Evolutionary conservation across 2,797 vertebrate species (phyloP), one percentile per base, ranked within the genome.

Genomic region (Pterois miles): DNA sequence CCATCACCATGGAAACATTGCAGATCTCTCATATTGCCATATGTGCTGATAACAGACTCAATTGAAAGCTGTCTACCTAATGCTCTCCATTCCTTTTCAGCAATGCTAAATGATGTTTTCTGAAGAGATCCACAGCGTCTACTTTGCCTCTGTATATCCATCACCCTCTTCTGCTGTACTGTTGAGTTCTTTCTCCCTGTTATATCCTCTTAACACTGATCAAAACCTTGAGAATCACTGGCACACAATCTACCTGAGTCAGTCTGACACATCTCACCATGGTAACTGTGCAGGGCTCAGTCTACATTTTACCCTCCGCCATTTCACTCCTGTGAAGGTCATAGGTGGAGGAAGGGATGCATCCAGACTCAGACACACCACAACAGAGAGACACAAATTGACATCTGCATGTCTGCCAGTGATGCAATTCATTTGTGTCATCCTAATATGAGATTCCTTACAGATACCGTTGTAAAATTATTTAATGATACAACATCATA

Each of bases 261-360:
- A 74, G 50, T 81, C 52, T 81, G 77, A 83, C 79, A 87, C 71
- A 76, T 83, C 65, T 86, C 69, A 79, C 76, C 81, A 84, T 81
- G 58, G 86, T 34, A 85, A 92, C 85, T 50, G 58, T 66, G 62
- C 54, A 71, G 62, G 76, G 33, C 74, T 22, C 33, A 7, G 14
- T 64, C 52, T 84, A 74, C 38, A 67, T 82, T 74, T 78, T 82
- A 78, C 57, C 54, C 77, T 72, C 65, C 8, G 2, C 53, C 65
- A 78, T 74, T 76, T 86, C 58, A 62, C 50, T 83, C 53, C 33
- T 67, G 68, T 88, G 81, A 92, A 89, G 86, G 90, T 86, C 90
- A 91, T 72, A 87, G 76, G 85, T 83, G 80, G 68, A 69, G 79
- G 38, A 56, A 63, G 36, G 20, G n/a, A n/a, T 65, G 63, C 48